phyloP scores from a whole-genome alignment of 2,888 invertebrate species.

The Pilophorus perplexus region DNA sequence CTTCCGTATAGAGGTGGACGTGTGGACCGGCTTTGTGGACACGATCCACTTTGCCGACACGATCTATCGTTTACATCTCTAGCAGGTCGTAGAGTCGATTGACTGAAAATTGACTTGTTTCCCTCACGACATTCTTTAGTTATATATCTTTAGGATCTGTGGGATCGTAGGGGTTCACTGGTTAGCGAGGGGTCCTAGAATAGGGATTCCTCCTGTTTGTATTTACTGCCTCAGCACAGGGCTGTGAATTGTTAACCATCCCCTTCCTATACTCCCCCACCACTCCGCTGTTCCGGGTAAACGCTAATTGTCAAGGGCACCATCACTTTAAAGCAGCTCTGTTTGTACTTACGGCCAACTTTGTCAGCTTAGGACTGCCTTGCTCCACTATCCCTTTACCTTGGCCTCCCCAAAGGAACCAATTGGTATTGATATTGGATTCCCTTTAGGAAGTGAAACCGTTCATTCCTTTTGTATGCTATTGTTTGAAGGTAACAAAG shows the following conservation, averaged over 20 bases:
- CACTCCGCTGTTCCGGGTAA: neutral
- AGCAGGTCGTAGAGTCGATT: too few relatives aligned
- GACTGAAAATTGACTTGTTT: too few relatives aligned
- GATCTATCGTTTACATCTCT: too few relatives aligned
- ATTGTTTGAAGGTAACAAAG: too few relatives aligned
- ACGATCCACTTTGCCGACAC: too few relatives aligned
- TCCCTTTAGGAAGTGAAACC: too few relatives aligned
- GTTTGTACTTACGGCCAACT: neutral
- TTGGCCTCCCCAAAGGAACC: neutral
- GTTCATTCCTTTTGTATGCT: too few relatives aligned
- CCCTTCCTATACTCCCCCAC: neutral
- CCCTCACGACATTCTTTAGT: too few relatives aligned
- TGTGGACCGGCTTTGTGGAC: too few relatives aligned
- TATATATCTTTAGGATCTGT: too few relatives aligned
- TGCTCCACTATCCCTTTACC: constrained; percentile 3
- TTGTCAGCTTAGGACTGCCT: constrained; percentile 29
- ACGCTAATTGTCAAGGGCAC: constrained; percentile 35
- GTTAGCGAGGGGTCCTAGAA: constrained; percentile 14
- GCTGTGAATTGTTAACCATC: constrained; percentile 34
- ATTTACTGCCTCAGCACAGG: constrained; percentile 22
- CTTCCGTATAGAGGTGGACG: too few relatives aligned
- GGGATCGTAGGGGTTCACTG: too few relatives aligned
- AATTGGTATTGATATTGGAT: neutral
- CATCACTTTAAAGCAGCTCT: constrained; percentile 6
- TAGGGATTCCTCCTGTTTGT: constrained; percentile 26